Conservation (phyloP, 1,140 invertebrate genomes). For the Leptonema lineaticorne region DNA sequence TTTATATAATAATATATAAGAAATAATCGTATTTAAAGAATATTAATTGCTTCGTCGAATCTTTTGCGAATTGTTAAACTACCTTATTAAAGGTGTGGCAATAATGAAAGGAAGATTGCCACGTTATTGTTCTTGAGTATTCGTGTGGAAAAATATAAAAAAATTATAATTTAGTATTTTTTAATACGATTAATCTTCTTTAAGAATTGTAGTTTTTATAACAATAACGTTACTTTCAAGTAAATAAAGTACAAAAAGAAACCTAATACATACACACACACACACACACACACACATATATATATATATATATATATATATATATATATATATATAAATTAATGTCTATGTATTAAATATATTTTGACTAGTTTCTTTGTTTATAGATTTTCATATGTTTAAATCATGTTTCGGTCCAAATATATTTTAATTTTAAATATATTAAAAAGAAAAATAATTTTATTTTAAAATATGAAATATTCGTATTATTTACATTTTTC, state of each 20-base stretch:
- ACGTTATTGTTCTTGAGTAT: background rate
- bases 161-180: no score
- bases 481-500: no score
- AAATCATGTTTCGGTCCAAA: background rate
- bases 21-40: no score
- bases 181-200: background rate
- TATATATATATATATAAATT: background rate
- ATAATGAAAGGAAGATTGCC: no score
- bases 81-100: background rate
- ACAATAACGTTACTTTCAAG: background rate
- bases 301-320: background rate
- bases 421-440: background rate
- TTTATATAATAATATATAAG: no score
- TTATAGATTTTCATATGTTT: background rate
- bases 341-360: background rate
- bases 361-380: background rate
- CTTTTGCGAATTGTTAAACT: background rate
- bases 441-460: background rate
- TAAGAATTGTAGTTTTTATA: background rate
- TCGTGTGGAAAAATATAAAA: background rate
- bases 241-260: background rate
- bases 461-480: background rate
- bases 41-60: no score
- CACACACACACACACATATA: background rate
- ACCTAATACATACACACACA: background rate